Base-by-base conservation (phyloP, 2,113 vertebrate genomes). In the Melospiza georgiana region DNA sequence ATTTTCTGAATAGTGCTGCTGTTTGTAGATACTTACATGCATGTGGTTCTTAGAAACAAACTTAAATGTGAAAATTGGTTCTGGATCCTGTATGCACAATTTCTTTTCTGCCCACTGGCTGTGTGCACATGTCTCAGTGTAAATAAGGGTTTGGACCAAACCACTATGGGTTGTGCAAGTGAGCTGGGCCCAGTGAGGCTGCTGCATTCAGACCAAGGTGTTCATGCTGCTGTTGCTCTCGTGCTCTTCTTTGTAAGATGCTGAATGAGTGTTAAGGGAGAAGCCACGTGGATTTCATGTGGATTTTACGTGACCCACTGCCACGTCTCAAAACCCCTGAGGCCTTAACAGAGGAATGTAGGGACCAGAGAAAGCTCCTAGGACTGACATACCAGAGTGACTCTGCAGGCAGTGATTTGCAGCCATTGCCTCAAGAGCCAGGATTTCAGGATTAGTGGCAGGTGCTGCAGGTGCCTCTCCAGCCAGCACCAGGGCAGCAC, bases 81-180 rank as follows among this genome's bases (percentile, higher is more conserved):
- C 52, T 39, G 67, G 49, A 76, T 39, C n/a, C 41, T 77, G 41
- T 68, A 15, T 44, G 77, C 59, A 46, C 68, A 80, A 3, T 58
- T 66, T 77, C 4, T 2, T 44, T 78, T 72, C 57, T 65, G 39
- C 49, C 17, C 41, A 5, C 9, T 6, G 6, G 35, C 68, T 88
- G 68, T 0, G 0, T 62, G 54, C 27, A 8, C 0, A 0, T 43
- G 17, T 74, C 51, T 84, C 30, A 4, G 18, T 21, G 12, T 17
- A 44, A 65, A 57, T 35, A 30, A 6, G 89, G 61, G 41, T 35
- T 43, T 80, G 93, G 87, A 96, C 95, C 94, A 95, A 96, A 92
- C 9, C 59, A 20, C 39, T 54, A 1, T 49, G 52, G 44, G 37
- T 8, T 61, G 23, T 81, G 68, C 48, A 46, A 12, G 44, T 52